Base-by-base conservation (phyloP, 2,888 invertebrate genomes). In the Hirtodrosophila duncani region DNA sequence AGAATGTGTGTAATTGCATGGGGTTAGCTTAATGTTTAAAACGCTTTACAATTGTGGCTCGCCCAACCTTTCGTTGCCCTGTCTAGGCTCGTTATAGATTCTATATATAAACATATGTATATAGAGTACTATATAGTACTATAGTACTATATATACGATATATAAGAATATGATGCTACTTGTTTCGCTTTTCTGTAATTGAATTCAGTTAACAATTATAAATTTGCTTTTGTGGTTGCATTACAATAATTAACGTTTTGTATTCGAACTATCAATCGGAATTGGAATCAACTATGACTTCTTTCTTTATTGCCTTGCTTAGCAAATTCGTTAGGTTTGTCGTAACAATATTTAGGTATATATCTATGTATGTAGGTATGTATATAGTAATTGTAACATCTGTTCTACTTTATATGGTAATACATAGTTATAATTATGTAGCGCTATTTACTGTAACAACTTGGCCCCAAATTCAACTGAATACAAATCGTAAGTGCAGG, bases 301-400 rank as follows among this genome's bases (percentile, higher is more conserved):
- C 49, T 50, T 69, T 63, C 37, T 49, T 62, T 75, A 67, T 70
- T 82, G 81, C 82, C 68, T 72, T 79, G 74, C 66, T 59, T 63
- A 77, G 81, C 83, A 81, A 83, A 81, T 81, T 83, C 81, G 83
- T 82, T 81, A 77, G 63, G 59, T 53, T 60, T 57, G 53, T 57
- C 18, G 37, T 63, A 33, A 20, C 49, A 8, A 16, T 6, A 9
- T 51, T 42, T 37, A n/a, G 10, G 23, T 55, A 23, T 24, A 9
- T 52, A 51, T 48, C 20, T 67, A 38, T 39, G 31, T 46, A 29
- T 34, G 14, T 60, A 21, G 50, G 39, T 29, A 50, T 61, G 17
- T 52, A 18, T 51, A 26, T 45, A 24, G 24, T 38, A 14, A 5
- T 39, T 39, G 16, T 5, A 13, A 18, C n/a, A n/a, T n/a, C n/a